Percentiles rank a stretch among this genome's conserved stretches.
Evolutionary conservation across 2,797 vertebrate species (phyloP).

Genomic region (Corythornis leucogaster): DNA sequence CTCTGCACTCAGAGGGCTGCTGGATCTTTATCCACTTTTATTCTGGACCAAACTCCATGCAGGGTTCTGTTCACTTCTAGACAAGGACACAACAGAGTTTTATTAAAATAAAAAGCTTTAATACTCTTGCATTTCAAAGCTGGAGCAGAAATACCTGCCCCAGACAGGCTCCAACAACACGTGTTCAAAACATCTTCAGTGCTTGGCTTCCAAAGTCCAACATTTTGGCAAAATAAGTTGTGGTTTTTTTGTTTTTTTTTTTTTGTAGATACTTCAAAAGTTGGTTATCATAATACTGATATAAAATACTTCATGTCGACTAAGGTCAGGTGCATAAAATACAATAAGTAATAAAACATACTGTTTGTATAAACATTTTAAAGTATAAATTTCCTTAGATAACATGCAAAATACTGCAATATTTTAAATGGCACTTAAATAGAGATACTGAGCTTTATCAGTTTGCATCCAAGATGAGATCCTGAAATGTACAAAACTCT

Average conservation of each 20-base stretch:
- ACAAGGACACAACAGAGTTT: constrained; percentile 50
- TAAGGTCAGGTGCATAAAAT: constrained; percentile 77
- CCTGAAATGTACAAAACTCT: constrained; percentile 70
- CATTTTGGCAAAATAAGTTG: constrained; percentile 78
- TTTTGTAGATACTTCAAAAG: constrained; percentile 75
- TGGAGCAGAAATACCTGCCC: constrained; percentile 68
- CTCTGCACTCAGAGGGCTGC: not conserved
- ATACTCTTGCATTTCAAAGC: constrained; percentile 73
- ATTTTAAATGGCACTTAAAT: constrained; percentile 84
- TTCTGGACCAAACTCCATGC: not conserved
- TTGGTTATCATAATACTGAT: constrained; percentile 90
- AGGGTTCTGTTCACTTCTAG: too few species aligned
- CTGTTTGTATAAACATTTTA: constrained; percentile 78
- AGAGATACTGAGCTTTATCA: constrained; percentile 74
- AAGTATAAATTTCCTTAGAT: constrained; percentile 81
- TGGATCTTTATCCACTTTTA: not conserved
- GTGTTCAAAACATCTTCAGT: constrained; percentile 71
- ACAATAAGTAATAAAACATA: constrained; percentile 72
- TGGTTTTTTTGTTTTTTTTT: not conserved
- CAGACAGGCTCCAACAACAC: constrained; percentile 64
- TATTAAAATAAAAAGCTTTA: constrained; percentile 83
- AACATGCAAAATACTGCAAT: constrained; percentile 87
- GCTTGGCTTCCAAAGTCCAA: constrained; percentile 72
- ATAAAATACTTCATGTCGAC: constrained; percentile 81
- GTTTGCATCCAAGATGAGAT: constrained; percentile 61